Conservation (phyloP, 2,797 vertebrate species). For the Pangasius larnaudii region DNA sequence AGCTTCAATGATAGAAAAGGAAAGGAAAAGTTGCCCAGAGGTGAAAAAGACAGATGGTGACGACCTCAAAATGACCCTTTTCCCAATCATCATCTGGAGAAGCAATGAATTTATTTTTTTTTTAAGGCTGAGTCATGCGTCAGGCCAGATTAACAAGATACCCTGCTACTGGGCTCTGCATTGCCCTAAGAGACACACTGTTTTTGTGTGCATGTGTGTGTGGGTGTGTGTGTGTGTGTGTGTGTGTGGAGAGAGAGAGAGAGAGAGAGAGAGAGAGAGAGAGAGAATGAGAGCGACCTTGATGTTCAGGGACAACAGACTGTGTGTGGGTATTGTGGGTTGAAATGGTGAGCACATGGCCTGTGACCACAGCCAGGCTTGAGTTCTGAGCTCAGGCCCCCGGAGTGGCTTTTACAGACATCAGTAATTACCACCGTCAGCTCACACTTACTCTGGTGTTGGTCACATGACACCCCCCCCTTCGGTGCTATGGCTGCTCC, state of each 20-base stretch:
- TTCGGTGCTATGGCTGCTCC: conserved; percentile 7
- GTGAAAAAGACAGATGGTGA: conserved; percentile 64
- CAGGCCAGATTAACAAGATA: conserved; percentile 80
- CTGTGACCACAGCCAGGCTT: conserved; percentile 47
- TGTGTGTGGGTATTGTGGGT: conserved; percentile 41
- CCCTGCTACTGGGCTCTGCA: conserved; percentile 31
- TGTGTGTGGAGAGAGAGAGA: not conserved
- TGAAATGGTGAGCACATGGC: conserved; percentile 31
- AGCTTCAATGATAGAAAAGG: conserved; percentile 54
- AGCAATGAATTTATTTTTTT: conserved; percentile 70
- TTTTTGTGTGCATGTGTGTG: conserved; percentile 32
- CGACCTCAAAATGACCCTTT: conserved; percentile 76
- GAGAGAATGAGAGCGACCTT: conserved; percentile 27
- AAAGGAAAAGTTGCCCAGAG: conserved; percentile 63
- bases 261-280: not conserved
- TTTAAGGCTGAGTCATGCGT: conserved; percentile 82
- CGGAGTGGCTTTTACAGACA: conserved; percentile 48
- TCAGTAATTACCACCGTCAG: conserved; percentile 53
- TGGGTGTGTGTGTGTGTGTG: conserved; percentile 29
- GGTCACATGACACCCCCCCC: conserved; percentile 38
- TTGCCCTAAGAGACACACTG: conserved; percentile 46
- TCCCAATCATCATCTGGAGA: conserved; percentile 75
- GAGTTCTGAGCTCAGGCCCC: conserved; percentile 42
- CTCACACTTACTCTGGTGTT: conserved; percentile 43
- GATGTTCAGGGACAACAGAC: conserved; percentile 15